phyloP scores from a whole-genome alignment of 1,140 invertebrate genomes.

The Adelges cooleyi region DNA sequence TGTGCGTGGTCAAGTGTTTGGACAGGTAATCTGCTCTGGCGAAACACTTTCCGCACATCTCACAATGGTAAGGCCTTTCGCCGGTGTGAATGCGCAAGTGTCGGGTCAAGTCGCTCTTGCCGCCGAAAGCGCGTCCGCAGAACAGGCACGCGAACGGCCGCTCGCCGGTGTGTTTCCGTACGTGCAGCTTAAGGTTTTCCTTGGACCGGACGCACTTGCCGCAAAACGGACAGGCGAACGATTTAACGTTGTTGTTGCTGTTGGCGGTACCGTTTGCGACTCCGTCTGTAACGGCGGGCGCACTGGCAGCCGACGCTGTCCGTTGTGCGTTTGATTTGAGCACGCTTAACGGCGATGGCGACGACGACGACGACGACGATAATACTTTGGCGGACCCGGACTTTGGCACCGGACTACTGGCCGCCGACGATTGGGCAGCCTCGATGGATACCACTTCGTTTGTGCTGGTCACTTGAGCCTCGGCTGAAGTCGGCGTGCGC shows the following conservation, averaged over 20 bases:
- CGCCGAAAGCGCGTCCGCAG: slow-evolving; percentile 72
- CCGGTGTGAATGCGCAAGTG: slow-evolving; percentile 77
- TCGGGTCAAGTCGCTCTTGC: slow-evolving; percentile 72
- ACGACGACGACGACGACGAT: slow-evolving; percentile 34
- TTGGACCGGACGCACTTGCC: slow-evolving; percentile 78
- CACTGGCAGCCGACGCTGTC: background rate
- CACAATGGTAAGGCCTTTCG: slow-evolving; percentile 75
- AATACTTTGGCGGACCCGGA: slow-evolving; percentile 2
- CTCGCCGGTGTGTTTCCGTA: slow-evolving; percentile 77
- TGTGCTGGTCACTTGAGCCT: slow-evolving; percentile 54
- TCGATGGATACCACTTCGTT: slow-evolving; percentile 54
- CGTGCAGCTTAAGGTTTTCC: slow-evolving; percentile 77
- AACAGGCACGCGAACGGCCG: slow-evolving; percentile 76
- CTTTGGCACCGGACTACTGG: slow-evolving; percentile 16
- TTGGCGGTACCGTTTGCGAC: slow-evolving; percentile 27
- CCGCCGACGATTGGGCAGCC: slow-evolving; percentile 35
- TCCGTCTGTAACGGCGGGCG: slow-evolving; percentile 35
- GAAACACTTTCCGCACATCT: slow-evolving; percentile 82
- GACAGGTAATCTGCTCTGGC: slow-evolving; percentile 79
- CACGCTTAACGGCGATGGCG: slow-evolving; percentile 30
- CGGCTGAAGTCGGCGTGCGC: slow-evolving; percentile 35
- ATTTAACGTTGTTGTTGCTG: slow-evolving; percentile 28
- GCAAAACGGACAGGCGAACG: slow-evolving; percentile 75
- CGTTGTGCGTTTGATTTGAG: slow-evolving; percentile 16
- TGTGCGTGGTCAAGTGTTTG: slow-evolving; percentile 78